phyloP scores from a whole-genome alignment of 92 coral and sea anemone genomes.

The Palythoa grandiflora region DNA sequence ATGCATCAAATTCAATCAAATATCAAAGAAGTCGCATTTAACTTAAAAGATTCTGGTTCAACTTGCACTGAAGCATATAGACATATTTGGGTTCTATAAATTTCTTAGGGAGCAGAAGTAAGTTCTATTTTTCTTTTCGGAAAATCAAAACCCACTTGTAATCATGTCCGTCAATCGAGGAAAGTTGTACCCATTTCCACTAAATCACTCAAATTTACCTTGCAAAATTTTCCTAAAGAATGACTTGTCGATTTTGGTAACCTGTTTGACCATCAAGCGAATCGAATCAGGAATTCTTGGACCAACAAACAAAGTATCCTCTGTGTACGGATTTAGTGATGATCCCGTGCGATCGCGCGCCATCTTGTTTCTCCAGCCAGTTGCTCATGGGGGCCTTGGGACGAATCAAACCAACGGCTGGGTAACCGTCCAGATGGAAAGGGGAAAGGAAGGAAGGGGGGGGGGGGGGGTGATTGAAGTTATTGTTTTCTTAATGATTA shows the following conservation, averaged over 20 bases:
- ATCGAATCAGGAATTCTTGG: slow-evolving; percentile 92
- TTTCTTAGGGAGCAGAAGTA: background rate
- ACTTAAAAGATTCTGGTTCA: no score
- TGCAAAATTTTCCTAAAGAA: slow-evolving; percentile 86
- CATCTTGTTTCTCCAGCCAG: slow-evolving; percentile 65
- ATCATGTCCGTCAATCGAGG: background rate
- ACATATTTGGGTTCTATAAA: no score
- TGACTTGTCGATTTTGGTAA: slow-evolving; percentile 77
- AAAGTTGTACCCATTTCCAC: background rate
- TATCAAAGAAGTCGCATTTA: no score
- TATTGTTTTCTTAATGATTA: no score
- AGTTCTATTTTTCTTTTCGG: no score
- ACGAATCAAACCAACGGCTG: background rate
- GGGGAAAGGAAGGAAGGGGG: no score
- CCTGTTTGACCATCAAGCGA: slow-evolving; percentile 81
- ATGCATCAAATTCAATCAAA: background rate
- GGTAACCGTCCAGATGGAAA: no score
- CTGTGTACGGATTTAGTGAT: slow-evolving; percentile 70
- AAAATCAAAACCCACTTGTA: background rate
- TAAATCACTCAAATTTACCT: slow-evolving; percentile 60
- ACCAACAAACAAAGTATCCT: slow-evolving; percentile 91
- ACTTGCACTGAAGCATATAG: no score
- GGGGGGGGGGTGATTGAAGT: no score
- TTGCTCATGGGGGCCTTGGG: background rate
- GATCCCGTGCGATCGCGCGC: slow-evolving; percentile 93